Evolutionary conservation across 2,113 vertebrate genomes (phyloP).

Genomic region (Stercorarius parasiticus): DNA sequence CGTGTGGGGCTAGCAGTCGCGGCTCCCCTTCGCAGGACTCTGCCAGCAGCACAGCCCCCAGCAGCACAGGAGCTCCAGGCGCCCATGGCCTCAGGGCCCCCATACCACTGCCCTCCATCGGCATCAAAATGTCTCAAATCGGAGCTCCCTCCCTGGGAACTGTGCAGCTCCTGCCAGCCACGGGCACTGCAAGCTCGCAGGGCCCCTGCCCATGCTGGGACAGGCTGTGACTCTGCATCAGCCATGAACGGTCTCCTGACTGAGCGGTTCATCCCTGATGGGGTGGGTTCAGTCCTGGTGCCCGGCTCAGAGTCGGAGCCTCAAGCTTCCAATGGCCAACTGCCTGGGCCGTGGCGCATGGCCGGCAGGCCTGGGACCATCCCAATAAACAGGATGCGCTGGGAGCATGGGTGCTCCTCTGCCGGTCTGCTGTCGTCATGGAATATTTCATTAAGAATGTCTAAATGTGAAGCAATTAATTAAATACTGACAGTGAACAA

Average conservation of each 20-base stretch:
- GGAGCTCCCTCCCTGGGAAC: background rate
- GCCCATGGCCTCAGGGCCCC: accelerated
- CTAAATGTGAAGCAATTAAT: background rate
- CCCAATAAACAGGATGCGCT: background rate
- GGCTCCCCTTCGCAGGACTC: accelerated
- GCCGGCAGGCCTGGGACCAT: background rate
- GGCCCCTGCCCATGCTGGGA: background rate
- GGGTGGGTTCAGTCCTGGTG: accelerated
- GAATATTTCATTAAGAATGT: background rate
- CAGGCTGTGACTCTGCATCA: background rate
- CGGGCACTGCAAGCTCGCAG: no score
- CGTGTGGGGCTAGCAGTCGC: accelerated
- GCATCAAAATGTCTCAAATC: accelerated
- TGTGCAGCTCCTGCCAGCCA: background rate
- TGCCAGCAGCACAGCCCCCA: background rate
- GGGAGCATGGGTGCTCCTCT: background rate
- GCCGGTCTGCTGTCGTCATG: accelerated
- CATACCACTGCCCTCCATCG: accelerated
- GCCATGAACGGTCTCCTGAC: accelerated
- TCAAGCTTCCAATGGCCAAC: accelerated
- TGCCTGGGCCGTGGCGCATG: accelerated
- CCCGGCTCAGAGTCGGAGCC: background rate
- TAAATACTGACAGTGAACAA: background rate
- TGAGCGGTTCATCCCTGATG: accelerated
- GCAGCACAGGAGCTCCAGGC: accelerated